Conservation (phyloP, 2,888 invertebrate species). For the Phaonia tiefii region DNA sequence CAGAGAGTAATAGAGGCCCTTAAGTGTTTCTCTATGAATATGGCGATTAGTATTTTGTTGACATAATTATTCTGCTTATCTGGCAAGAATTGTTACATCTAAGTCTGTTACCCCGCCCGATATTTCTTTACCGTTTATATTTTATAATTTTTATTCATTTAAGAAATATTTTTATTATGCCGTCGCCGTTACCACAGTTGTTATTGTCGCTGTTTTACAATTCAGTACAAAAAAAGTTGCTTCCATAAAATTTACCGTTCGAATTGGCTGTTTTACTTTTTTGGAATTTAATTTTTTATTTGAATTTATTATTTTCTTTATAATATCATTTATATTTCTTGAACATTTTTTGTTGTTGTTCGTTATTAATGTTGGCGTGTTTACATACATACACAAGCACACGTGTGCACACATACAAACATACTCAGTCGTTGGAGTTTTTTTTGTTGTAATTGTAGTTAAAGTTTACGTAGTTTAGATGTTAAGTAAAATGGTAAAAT, state of each 20-base stretch:
- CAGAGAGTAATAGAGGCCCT: too few relatives aligned
- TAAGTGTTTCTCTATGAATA: too few relatives aligned
- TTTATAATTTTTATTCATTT: slow-evolving; percentile 56
- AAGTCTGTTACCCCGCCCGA: too few relatives aligned
- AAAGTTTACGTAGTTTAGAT: neutral
- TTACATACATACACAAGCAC: neutral
- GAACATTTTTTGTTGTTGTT: slow-evolving; percentile 30
- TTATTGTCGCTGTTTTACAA: slow-evolving; percentile 9
- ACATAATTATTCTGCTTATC: too few relatives aligned
- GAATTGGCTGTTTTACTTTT: slow-evolving; percentile 69
- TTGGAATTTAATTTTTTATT: slow-evolving; percentile 58
- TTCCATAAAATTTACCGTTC: slow-evolving; percentile 74
- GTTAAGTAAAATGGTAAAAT: slow-evolving; percentile 3
- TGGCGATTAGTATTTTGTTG: too few relatives aligned
- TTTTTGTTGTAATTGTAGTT: slow-evolving; percentile 10
- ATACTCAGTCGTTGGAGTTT: too few relatives aligned
- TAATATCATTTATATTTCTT: slow-evolving; percentile 35
- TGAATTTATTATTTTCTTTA: slow-evolving; percentile 51
- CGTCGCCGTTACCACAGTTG: slow-evolving; percentile 3
- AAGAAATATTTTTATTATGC: slow-evolving; percentile 7
- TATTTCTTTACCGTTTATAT: slow-evolving; percentile 52
- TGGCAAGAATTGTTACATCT: too few relatives aligned
- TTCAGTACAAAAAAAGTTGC: slow-evolving; percentile 8
- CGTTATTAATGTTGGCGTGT: neutral
- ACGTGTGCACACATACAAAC: neutral